Percentiles rank a stretch among this genome's conserved stretches.
Conservation (phyloP, 2,888 invertebrate genomes). For the Scaptomyza tumidula region DNA sequence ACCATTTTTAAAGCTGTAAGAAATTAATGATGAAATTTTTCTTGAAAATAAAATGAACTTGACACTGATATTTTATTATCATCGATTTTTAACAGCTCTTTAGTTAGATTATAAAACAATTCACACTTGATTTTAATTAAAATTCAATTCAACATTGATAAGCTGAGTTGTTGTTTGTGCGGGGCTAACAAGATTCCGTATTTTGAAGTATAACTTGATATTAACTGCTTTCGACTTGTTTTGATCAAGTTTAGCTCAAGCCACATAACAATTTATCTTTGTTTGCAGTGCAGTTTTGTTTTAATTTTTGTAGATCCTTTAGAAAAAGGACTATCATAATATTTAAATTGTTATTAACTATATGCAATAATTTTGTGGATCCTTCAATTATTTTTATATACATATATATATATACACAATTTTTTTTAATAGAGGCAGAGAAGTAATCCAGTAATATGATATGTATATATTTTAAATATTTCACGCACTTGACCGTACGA, state of each 20-base stretch:
- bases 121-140: not conserved
- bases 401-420: not conserved
- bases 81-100: not conserved
- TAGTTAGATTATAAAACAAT: not conserved
- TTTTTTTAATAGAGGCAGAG: not conserved
- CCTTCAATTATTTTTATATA: not conserved
- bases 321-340: too few relatives aligned
- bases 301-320: too few relatives aligned
- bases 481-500: too few relatives aligned
- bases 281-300: too few relatives aligned
- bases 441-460: not conserved
- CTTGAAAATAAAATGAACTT: not conserved
- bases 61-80: not conserved
- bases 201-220: not conserved
- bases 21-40: not conserved
- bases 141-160: not conserved
- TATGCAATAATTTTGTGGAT: not conserved
- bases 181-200: not conserved
- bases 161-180: not conserved
- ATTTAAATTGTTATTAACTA: too few relatives aligned
- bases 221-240: not conserved
- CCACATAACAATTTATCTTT: too few relatives aligned
- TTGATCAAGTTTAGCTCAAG: too few relatives aligned
- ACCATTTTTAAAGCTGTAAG: conserved; percentile 50
- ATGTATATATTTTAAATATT: not conserved